phyloP scores from a whole-genome alignment of 2,113 vertebrate genomes.

The Pampusana beccarii region DNA sequence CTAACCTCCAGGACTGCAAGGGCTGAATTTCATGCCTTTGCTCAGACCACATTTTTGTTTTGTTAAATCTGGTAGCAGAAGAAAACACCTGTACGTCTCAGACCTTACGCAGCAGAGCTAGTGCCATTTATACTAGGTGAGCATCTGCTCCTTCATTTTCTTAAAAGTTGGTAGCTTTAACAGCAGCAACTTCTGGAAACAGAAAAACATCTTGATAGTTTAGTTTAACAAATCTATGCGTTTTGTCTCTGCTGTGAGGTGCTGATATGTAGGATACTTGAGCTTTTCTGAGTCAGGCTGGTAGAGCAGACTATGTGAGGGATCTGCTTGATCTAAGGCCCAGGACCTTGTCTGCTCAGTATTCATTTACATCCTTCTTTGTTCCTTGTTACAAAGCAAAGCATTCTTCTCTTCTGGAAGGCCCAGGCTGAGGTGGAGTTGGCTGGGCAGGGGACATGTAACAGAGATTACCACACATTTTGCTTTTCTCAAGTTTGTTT shows the following conservation, averaged over 20 bases:
- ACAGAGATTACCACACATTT: background rate
- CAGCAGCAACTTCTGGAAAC: background rate
- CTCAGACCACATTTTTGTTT: background rate
- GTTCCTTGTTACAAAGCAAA: background rate
- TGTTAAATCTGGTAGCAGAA: background rate
- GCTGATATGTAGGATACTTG: background rate
- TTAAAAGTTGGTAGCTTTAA: background rate
- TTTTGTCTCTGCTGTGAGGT: background rate
- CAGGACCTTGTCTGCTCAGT: background rate
- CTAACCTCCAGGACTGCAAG: background rate
- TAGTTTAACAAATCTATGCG: background rate
- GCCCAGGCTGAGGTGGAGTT: background rate
- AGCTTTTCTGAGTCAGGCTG: background rate
- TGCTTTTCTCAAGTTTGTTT: background rate
- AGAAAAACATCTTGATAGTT: background rate
- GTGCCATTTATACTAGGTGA: background rate
- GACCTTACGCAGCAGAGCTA: background rate
- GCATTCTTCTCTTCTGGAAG: background rate
- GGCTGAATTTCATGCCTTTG: background rate
- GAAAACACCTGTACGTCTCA: background rate
- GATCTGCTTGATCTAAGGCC: background rate
- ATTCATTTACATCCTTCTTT: background rate
- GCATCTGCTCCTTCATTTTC: background rate
- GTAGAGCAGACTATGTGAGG: too few relatives aligned
- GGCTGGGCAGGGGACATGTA: background rate